phyloP scores from a whole-genome alignment of 2,113 vertebrate genomes.

The Lasiurus borealis region DNA sequence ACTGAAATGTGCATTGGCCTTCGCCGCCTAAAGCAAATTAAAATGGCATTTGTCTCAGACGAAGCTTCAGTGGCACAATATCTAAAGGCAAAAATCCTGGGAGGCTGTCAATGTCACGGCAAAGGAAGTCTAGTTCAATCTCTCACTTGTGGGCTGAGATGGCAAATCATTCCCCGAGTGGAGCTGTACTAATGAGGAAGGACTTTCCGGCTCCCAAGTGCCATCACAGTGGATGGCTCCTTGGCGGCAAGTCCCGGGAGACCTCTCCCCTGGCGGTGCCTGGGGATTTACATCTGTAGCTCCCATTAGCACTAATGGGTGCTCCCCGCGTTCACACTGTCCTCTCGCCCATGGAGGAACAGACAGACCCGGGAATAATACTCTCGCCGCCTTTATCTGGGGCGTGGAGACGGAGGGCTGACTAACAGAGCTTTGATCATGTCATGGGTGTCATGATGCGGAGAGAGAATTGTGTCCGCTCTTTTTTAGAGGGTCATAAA shows the following conservation, averaged over 20 bases:
- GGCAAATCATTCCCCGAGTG: constrained; percentile 13
- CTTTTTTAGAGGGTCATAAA: constrained; percentile 59
- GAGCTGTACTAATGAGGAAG: constrained; percentile 26
- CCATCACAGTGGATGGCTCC: constrained; percentile 11
- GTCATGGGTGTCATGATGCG: constrained; percentile 41
- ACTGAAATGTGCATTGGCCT: constrained; percentile 85
- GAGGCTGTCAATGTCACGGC: background rate
- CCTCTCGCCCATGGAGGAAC: constrained; percentile 26
- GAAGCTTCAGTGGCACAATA: constrained; percentile 48
- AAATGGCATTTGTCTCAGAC: constrained; percentile 87
- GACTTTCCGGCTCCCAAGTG: constrained; percentile 2
- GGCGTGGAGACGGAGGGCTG: constrained; percentile 28
- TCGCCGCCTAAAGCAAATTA: constrained; percentile 86
- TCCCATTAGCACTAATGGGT: constrained; percentile 75
- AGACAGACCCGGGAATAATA: constrained; percentile 37
- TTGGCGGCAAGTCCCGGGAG: constrained; percentile 49
- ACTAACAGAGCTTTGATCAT: constrained; percentile 14
- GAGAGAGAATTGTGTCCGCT: constrained; percentile 70
- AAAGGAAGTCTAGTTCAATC: background rate
- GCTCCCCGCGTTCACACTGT: constrained; percentile 30
- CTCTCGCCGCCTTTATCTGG: constrained; percentile 58
- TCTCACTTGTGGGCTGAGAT: constrained; percentile 9
- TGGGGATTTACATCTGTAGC: constrained; percentile 76
- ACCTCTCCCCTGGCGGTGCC: constrained; percentile 27
- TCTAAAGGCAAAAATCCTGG: constrained; percentile 74